Percentiles rank a stretch among this genome's conserved stretches.
These are phyloP conservation scores for Porphyrio hochstetteri DNA, from an alignment of 2,113 vertebrate genomes.

Conservation along the genomic window DNA sequence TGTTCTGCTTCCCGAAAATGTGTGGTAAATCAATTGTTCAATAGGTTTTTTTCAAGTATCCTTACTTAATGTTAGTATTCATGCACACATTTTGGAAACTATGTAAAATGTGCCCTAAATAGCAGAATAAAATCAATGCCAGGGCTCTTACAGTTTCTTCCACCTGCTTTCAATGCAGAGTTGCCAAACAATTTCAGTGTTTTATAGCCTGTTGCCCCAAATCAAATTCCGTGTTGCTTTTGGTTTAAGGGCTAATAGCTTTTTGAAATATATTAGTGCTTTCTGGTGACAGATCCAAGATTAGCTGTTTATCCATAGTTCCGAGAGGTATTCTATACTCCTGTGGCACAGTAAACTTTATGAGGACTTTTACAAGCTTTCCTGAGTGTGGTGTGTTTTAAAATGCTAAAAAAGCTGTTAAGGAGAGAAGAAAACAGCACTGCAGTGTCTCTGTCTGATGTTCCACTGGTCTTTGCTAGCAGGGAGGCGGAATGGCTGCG, in stretches of 20 bases:
- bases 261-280: conserved; percentile 63
- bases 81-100: background rate
- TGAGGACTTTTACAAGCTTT: conserved; percentile 60
- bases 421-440: conserved; percentile 21
- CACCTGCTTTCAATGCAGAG: conserved; percentile 27
- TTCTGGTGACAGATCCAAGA: conserved; percentile 52
- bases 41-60: background rate
- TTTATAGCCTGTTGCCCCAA: conserved; percentile 57
- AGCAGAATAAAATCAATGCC: conserved; percentile 29
- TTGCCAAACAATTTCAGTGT: conserved; percentile 46
- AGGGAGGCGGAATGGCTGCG: background rate
- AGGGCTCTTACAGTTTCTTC: background rate
- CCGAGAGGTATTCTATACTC: conserved; percentile 41
- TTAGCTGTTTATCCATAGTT: conserved; percentile 54
- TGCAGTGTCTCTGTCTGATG: background rate
- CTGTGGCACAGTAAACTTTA: conserved; percentile 57
- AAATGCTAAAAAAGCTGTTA: conserved; percentile 40
- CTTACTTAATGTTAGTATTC: conserved; percentile 15
- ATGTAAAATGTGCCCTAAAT: conserved; percentile 43
- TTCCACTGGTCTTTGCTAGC: background rate
- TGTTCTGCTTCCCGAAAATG: background rate
- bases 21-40: conserved; percentile 28
- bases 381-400: conserved; percentile 13
- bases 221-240: conserved; percentile 62
- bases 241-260: conserved; percentile 66